A percentile compares a stretch with the other conserved stretches of the same genome.
Evolutionary conservation across 2,888 invertebrate genomes (phyloP).

Genomic region (Formica aserva): DNA sequence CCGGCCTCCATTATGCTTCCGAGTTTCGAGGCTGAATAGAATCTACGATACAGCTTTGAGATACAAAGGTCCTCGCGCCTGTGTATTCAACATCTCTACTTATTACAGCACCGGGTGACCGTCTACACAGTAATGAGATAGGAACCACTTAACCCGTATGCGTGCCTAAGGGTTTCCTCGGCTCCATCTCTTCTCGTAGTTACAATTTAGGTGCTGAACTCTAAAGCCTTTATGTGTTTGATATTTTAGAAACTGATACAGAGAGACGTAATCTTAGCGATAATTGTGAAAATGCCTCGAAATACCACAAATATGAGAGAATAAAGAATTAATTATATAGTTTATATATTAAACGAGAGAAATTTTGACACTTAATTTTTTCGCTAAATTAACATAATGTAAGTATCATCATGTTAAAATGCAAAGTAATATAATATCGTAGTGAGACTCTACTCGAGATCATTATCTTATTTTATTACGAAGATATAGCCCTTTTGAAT

Average conservation of each 20-base stretch:
- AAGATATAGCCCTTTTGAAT: neutral
- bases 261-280: neutral
- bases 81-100: constrained; percentile 64
- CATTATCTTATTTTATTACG: constrained; percentile 21
- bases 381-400: neutral
- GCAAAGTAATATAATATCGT: neutral
- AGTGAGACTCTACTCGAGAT: neutral
- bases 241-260: neutral
- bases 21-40: constrained; percentile 63
- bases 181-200: constrained; percentile 58
- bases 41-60: constrained; percentile 27
- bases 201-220: constrained; percentile 77
- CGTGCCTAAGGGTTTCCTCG: constrained; percentile 79
- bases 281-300: neutral
- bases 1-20: constrained; percentile 69
- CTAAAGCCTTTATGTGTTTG: neutral
- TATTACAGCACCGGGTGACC: constrained; percentile 57
- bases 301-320: neutral
- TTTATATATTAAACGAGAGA: neutral
- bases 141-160: constrained; percentile 81
- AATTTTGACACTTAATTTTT: no score
- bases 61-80: constrained; percentile 32
- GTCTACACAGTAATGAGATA: constrained; percentile 80
- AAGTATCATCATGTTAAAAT: neutral
- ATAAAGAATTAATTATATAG: neutral